Evolutionary conservation across 1,140 invertebrate species (phyloP).

Genomic region (Archegozetes longisetosus): DNA sequence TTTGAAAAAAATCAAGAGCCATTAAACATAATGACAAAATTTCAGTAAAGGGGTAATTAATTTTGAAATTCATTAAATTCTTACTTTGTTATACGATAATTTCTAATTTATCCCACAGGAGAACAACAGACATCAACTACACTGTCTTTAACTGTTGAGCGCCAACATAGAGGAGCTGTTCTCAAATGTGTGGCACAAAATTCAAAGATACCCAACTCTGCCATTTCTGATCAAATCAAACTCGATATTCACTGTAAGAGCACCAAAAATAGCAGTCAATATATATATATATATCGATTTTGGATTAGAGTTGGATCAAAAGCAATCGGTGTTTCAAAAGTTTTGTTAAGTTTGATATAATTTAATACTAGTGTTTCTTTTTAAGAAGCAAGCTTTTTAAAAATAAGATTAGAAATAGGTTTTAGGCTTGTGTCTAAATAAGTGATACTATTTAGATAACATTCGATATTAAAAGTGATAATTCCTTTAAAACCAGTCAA

Average conservation of each 20-base stretch:
- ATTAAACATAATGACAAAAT: neutral
- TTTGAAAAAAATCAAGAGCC: neutral
- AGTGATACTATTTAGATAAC: too few relatives aligned
- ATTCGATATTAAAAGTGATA: too few relatives aligned
- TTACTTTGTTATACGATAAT: neutral
- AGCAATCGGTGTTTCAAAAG: too few relatives aligned
- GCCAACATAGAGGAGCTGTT: neutral
- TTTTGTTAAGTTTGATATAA: too few relatives aligned
- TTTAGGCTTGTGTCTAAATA: too few relatives aligned
- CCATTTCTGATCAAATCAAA: slow-evolving; percentile 7
- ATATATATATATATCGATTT: too few relatives aligned
- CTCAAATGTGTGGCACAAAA: slow-evolving; percentile 15
- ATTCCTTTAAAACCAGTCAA: too few relatives aligned
- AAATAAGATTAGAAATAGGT: too few relatives aligned
- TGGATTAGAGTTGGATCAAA: too few relatives aligned
- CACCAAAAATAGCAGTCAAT: neutral
- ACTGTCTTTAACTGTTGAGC: slow-evolving; percentile 3
- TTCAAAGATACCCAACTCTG: slow-evolving; percentile 8
- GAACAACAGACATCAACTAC: slow-evolving; percentile 11
- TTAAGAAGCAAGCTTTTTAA: too few relatives aligned
- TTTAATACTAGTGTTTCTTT: too few relatives aligned
- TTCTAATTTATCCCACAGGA: slow-evolving; percentile 1
- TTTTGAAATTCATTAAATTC: neutral
- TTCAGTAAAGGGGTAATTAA: neutral
- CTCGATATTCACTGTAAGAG: slow-evolving; percentile 18